Percentiles rank a stretch among this genome's conserved stretches.
Conservation (phyloP, 2,113 vertebrate species). For the Psilopogon haemacephalus region DNA sequence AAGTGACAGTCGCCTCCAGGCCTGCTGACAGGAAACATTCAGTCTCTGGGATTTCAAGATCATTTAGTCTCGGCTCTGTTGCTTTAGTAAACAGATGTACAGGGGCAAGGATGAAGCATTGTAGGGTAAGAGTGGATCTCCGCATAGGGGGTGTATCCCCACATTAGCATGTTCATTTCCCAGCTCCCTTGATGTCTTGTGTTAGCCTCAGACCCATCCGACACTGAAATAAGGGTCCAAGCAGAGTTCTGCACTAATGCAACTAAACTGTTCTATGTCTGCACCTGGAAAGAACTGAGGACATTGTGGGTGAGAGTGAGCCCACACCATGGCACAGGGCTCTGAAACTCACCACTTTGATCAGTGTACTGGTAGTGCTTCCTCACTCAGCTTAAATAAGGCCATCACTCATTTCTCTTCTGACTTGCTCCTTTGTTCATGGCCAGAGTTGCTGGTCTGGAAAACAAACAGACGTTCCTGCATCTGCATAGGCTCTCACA, state of each 20-base stretch:
- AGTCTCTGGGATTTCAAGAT: background rate
- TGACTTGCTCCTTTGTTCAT: background rate
- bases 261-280: background rate
- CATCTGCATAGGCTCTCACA: background rate
- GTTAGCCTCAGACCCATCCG: background rate
- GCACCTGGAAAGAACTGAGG: fast-evolving
- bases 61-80: background rate
- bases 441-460: background rate
- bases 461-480: fast-evolving
- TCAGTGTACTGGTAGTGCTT: background rate
- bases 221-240: background rate
- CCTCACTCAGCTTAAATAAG: background rate
- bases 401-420: background rate
- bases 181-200: background rate
- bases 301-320: background rate
- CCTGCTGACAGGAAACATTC: constrained; percentile 41
- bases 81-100: background rate
- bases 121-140: background rate
- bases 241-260: background rate
- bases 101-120: background rate
- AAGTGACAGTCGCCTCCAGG: background rate
- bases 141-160: background rate
- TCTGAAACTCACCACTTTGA: background rate
- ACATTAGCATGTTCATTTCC: background rate
- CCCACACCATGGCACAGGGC: background rate